Evolutionary conservation across 2,797 vertebrate species (phyloP), one percentile per base, ranked within the genome.

Genomic region (Syngnathus acus): DNA sequence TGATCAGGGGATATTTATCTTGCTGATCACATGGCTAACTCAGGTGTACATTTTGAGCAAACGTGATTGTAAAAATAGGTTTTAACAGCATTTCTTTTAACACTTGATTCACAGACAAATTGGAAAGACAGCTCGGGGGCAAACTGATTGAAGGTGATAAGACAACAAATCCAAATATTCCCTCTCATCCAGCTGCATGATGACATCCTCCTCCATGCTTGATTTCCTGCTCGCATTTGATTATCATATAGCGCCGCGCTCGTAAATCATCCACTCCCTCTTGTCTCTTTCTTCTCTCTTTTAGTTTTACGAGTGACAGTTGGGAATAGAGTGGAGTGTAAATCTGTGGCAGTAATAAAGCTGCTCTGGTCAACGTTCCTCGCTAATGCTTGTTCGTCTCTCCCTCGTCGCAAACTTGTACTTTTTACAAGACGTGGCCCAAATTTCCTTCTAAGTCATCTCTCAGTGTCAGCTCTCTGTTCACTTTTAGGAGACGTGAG

Each of bases 321-420:
- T 82, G 86, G 82, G 86, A 90, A 89, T 90, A 88, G 81, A 85
- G 83, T 85, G 74, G 71, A 83, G 85, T 60, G 70, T 91, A 93
- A 90, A 93, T 91, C 90, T 89, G 76, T 67, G 67, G 65, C 66
- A 76, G 86, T 87, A 91, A 91, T 90, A 91, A 92, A 92, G 87
- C 86, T 84, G 86, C 82, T 89, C 78, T 74, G 88, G 81, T 85
- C 86, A 86, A 78, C 82, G 87, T 85, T 87, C 78, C 81, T 77
- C 83, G 72, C 77, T 87, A 82, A 86, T 84, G 80, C 86, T 77
- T 78, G 75, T 81, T 89, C 76, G 68, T 88, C 83, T 90, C 87
- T 85, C 78, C 81, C 85, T 86, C 76, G 73, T 84, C 76, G 78
- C 79, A 83, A 86, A 87, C 81, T 78, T 81, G 71, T 76, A 68